These are phyloP conservation scores for Lacerta agilis DNA, from an alignment of 2,797 vertebrate species.

Conservation along the genomic window DNA sequence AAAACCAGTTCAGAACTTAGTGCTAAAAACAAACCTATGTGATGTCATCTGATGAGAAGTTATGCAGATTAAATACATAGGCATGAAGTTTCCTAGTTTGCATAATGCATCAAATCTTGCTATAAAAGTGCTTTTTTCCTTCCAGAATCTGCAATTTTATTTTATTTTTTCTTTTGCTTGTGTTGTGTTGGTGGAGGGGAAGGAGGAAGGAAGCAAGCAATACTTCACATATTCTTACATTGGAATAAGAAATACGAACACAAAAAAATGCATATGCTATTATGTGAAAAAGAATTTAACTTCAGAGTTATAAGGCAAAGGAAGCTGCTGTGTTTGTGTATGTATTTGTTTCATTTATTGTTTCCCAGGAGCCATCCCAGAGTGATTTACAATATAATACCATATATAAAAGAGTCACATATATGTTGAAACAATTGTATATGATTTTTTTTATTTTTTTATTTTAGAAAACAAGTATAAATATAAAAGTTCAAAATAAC, in stretches of 20 bases:
- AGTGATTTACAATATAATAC: no score
- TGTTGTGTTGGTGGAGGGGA: not conserved
- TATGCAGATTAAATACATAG: conserved; percentile 34
- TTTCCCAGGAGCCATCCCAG: no score
- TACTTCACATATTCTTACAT: not conserved
- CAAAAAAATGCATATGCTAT: no score
- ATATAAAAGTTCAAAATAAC: no score
- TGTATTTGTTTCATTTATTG: no score
- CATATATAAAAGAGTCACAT: no score
- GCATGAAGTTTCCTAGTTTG: not conserved
- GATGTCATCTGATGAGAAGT: conserved; percentile 3
- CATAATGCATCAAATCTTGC: conserved; percentile 1
- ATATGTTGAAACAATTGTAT: no score
- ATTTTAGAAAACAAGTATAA: no score
- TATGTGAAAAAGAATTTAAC: not conserved
- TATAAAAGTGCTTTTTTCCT: not conserved
- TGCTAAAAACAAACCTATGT: not conserved
- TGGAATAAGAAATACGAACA: no score
- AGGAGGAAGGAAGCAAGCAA: not conserved
- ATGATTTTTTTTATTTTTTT: no score
- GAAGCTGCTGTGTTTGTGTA: not conserved
- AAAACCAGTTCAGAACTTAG: not conserved
- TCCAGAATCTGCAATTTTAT: not conserved
- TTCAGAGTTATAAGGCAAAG: not conserved
- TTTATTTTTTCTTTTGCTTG: not conserved